Evolutionary conservation across 2,113 vertebrate species (phyloP).

Genomic region (Gymnocephalus cernua): DNA sequence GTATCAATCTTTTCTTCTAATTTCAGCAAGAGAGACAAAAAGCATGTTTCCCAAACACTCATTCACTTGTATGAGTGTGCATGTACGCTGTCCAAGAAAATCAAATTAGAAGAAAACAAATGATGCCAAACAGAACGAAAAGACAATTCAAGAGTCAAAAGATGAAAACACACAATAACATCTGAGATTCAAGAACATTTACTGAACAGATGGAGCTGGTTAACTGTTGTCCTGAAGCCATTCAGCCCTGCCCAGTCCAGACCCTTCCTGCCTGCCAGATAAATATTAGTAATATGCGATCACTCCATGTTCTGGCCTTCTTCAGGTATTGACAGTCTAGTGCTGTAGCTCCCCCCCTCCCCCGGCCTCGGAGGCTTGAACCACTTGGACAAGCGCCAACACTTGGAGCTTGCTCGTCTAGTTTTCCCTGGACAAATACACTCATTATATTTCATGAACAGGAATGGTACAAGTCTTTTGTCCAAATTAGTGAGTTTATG

Average conservation of each 20-base stretch:
- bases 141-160: neutral
- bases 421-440: constrained; percentile 27
- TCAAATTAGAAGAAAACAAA: constrained; percentile 13
- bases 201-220: constrained; percentile 56
- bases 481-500: constrained; percentile 29
- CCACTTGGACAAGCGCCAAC: constrained; percentile 48
- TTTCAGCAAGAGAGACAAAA: neutral
- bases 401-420: constrained; percentile 1
- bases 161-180: neutral
- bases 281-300: constrained; percentile 54
- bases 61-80: neutral
- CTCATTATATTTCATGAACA: constrained; percentile 32
- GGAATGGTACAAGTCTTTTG: neutral
- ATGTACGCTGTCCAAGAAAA: constrained; percentile 2
- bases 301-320: constrained; percentile 51
- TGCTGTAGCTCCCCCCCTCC: neutral
- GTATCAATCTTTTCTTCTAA: neutral
- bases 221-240: constrained; percentile 48
- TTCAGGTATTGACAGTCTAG: constrained; percentile 36
- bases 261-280: constrained; percentile 51
- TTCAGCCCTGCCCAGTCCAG: constrained; percentile 23
- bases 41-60: neutral
- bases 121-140: neutral
- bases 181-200: constrained; percentile 13
- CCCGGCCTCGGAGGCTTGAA: constrained; percentile 26